Evolutionary conservation across 2,113 vertebrate species (phyloP), one percentile per base, ranked within the genome.

Genomic region (Synchiropus splendidus): DNA sequence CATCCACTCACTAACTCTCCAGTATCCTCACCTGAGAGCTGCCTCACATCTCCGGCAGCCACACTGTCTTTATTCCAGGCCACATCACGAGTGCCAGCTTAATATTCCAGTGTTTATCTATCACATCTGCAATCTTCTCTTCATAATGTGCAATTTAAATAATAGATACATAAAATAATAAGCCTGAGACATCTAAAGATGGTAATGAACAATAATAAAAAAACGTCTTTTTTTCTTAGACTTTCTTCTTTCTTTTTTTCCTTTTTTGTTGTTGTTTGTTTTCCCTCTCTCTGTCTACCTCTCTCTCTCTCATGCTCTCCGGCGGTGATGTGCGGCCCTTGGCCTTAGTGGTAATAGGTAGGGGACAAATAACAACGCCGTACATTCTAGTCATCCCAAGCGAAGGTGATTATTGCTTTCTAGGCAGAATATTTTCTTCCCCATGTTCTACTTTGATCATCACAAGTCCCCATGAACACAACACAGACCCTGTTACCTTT

Each of bases 311-410:
- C 54, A 84, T 90, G 90, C 91, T 91, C 86, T 90, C 89, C 86
- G 90, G 88, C 88, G 88, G 89, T 88, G 89, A 92, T 87, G 75
- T 71, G 73, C 85, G 87, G 88, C 87, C 81, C 86, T 90, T 91
- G 89, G 88, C 84, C 85, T 92, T 92, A 94, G 90, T 89, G 91
- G 86, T 90, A 86, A 82, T 93, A 89, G 90, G 88, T 90, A 95
- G 92, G 87, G 88, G 89, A 85, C 85, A 91, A 87, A 91, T 86
- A 87, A 94, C 93, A 82, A 92, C 81, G 68, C 74, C 86, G 81
- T 90, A 89, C 85, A 91, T 87, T 42, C 86, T 92, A 89, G 87
- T 86, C 88, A 87, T 94, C 86, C 88, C 91, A 78, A 92, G 89
- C 87, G 90, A 93, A 95, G 91, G 91, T 97, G 93, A 94, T 90